A percentile compares a stretch with the other conserved stretches of the same genome.
Evolutionary conservation across 2,888 invertebrate genomes (phyloP).

Genomic region (Agrenia bidenticulata): DNA sequence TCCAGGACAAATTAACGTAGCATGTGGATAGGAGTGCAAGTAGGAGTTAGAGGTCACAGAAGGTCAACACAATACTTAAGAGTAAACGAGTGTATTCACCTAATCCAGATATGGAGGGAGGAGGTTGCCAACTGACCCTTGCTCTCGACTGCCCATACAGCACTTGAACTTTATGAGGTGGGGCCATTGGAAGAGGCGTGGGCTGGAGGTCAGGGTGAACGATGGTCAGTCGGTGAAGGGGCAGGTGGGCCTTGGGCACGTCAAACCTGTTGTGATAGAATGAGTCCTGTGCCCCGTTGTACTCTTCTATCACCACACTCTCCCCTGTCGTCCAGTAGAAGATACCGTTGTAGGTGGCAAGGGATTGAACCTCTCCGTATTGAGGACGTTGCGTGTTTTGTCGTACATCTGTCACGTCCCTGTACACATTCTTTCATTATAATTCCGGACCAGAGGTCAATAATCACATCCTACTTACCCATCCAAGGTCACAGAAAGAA

Average conservation of each 20-base stretch:
- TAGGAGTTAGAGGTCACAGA: no score
- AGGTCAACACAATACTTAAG: no score
- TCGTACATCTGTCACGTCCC: slow-evolving; percentile 70
- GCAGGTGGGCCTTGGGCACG: slow-evolving; percentile 57
- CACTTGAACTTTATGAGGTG: slow-evolving; percentile 77
- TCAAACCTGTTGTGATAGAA: slow-evolving; percentile 76
- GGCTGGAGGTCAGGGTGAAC: slow-evolving; percentile 74
- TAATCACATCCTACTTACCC: slow-evolving; percentile 62
- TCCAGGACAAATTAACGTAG: no score
- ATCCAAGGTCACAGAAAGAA: slow-evolving; percentile 77
- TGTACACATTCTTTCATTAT: no score
- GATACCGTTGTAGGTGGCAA: slow-evolving; percentile 72
- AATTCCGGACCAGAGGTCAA: no score
- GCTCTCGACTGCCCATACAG: slow-evolving; percentile 65
- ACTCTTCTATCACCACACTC: slow-evolving; percentile 76
- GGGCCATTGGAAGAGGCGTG: slow-evolving; percentile 73
- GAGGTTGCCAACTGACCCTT: slow-evolving; percentile 68
- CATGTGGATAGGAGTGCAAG: no score
- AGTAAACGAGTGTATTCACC: no score
- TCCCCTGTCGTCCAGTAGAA: slow-evolving; percentile 88
- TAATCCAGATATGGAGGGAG: slow-evolving; percentile 73
- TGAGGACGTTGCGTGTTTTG: slow-evolving; percentile 71
- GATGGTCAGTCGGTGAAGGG: slow-evolving; percentile 61
- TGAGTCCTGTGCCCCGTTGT: slow-evolving; percentile 66
- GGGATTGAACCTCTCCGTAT: slow-evolving; percentile 72